phyloP scores from a whole-genome alignment of 1,140 invertebrate species.

The Mactra quadrangularis region DNA sequence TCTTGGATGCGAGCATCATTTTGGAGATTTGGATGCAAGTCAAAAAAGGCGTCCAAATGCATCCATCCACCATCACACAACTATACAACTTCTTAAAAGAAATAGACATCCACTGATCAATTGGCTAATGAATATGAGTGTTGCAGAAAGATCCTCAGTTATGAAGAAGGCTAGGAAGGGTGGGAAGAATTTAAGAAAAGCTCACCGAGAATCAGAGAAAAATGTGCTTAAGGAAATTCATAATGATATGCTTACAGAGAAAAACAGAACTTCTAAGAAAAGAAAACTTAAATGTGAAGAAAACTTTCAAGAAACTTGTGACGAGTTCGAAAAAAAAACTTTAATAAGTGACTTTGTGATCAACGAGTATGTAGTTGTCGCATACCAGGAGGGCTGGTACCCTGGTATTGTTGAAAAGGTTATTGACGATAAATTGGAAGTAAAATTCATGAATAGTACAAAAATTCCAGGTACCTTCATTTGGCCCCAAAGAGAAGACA shows the following conservation, averaged over 20 bases:
- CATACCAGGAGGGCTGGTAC: conserved; percentile 35
- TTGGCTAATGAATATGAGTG: conserved; percentile 25
- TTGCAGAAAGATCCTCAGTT: neutral
- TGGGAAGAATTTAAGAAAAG: conserved; percentile 1
- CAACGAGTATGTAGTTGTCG: conserved; percentile 29
- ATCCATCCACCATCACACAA: conserved; percentile 53
- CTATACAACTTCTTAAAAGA: conserved; percentile 40
- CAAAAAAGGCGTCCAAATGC: conserved; percentile 46
- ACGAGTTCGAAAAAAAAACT: neutral
- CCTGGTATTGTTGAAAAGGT: neutral
- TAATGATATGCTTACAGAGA: conserved; percentile 16
- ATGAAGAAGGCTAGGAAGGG: conserved; percentile 26
- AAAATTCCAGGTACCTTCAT: conserved; percentile 2
- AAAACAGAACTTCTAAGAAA: neutral
- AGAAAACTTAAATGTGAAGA: neutral
- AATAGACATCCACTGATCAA: conserved; percentile 29
- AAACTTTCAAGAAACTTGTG: neutral
- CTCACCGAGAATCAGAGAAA: neutral
- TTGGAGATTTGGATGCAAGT: conserved; percentile 53
- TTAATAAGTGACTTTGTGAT: neutral
- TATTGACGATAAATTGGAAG: neutral
- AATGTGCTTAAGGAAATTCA: neutral
- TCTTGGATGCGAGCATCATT: conserved; percentile 56
- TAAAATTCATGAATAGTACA: conserved; percentile 20
- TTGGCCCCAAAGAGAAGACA: conserved; percentile 21